These are phyloP conservation scores for Labroides dimidiatus DNA, from an alignment of 2,797 vertebrate genomes.

Conservation along the genomic window DNA sequence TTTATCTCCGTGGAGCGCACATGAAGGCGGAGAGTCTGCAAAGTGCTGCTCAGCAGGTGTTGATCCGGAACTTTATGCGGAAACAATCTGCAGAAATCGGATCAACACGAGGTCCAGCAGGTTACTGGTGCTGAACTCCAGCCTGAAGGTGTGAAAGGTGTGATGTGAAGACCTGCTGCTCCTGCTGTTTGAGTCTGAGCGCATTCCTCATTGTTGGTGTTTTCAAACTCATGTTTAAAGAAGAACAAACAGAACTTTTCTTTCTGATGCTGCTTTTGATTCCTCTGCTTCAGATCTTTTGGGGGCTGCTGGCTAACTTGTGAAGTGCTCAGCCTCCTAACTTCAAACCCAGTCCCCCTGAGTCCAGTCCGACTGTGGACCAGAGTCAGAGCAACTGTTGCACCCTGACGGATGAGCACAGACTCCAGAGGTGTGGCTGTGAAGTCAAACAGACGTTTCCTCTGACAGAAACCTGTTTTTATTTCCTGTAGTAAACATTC, in stretches of 20 bases:
- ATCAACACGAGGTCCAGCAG: background rate
- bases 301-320: constrained; percentile 17
- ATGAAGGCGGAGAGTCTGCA: constrained; percentile 30
- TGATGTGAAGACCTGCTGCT: too few species aligned
- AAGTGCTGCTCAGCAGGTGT: constrained; percentile 55
- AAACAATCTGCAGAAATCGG: constrained; percentile 1
- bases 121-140: background rate
- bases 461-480: constrained; percentile 19
- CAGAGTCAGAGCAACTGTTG: constrained; percentile 62
- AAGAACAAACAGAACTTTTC: constrained; percentile 14
- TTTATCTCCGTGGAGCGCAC: constrained; percentile 30
- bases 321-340: constrained; percentile 16
- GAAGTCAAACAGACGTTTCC: constrained; percentile 28
- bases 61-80: constrained; percentile 57
- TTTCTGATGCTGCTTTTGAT: constrained; percentile 19
- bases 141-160: too few species aligned
- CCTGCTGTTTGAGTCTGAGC: background rate
- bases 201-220: background rate
- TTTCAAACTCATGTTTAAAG: background rate
- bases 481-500: constrained; percentile 20
- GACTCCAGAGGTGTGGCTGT: constrained; percentile 11
- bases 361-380: constrained; percentile 18
- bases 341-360: constrained; percentile 30
- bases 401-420: background rate
- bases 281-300: constrained; percentile 10